Base-by-base conservation (phyloP, 1,140 invertebrate genomes). In the Goniozus legneri region DNA sequence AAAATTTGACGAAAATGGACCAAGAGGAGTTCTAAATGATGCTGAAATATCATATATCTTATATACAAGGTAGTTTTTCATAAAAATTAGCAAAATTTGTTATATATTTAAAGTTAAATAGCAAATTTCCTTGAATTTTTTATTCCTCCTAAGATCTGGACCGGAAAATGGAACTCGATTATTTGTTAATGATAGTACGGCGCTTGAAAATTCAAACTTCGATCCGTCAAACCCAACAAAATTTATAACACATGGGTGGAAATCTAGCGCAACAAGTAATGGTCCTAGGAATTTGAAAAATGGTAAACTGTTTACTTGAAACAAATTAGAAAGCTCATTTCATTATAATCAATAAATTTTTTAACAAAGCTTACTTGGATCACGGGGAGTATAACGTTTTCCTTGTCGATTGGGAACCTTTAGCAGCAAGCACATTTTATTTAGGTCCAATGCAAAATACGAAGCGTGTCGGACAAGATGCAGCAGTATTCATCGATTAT, bases 241-340 rank as follows among this genome's bases (percentile, higher is more conserved):
- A 64, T 77, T 87, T 15, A 69, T 90, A 21, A 83, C 84, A 16
- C 89, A 93, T 58, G 89, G 89, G 1, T 92, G 83, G 83, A 76
- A 82, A 52, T 84, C 83, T 0, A 77, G 70, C 47, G 77, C 76
- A 12, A 64, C 67, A 12, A 76, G 64, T 16, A 15, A 42, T 13
- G 59, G 61, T 19, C 50, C 67, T 13, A 10, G 58, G 3, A 48
- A 64, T 1, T 62, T 76, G 57, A 76, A 73, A 62, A 48, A 68
- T 51, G 72, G 74, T 76, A 64, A 45, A 7, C 36, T 35, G 15
- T 39, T 13, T 14, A 15, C 30, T 34, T 20, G 18, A 10, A 8
- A 14, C 8, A 20, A 30, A 38, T 22, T 2, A 12, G 10, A 45
- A 19, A 1, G 7, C 30, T 33, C 24, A 21, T 35, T 34, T 13